These are phyloP conservation scores for Neoseiulus cucumeris DNA, from an alignment of 1,140 invertebrate species.

Conservation along the genomic window DNA sequence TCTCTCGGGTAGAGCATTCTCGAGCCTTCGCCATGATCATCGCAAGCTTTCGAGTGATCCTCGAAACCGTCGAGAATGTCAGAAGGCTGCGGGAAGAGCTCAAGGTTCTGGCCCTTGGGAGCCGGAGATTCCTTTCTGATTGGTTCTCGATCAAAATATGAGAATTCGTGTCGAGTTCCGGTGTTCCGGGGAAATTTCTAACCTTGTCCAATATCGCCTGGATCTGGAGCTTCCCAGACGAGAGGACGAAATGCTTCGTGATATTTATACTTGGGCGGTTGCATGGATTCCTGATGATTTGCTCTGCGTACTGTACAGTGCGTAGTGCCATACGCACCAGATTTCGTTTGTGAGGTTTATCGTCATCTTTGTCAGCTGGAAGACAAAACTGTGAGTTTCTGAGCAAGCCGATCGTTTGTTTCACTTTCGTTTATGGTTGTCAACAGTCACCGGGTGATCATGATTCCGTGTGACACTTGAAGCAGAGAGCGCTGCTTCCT, in stretches of 20 bases:
- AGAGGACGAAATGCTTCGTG: slow-evolving; percentile 17
- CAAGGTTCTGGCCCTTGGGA: too few species aligned
- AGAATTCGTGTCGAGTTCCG: not conserved
- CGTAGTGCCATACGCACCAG: slow-evolving; percentile 62
- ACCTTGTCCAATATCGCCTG: slow-evolving; percentile 15
- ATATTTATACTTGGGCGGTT: slow-evolving; percentile 5
- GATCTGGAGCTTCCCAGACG: slow-evolving; percentile 14
- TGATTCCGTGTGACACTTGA: too few species aligned
- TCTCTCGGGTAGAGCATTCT: too few species aligned
- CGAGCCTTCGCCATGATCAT: too few species aligned
- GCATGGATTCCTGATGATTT: not conserved
- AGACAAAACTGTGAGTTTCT: not conserved
- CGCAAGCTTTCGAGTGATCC: too few species aligned
- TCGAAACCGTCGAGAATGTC: too few species aligned
- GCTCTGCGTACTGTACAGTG: slow-evolving; percentile 38
- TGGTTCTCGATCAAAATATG: not conserved
- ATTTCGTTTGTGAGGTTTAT: slow-evolving; percentile 47
- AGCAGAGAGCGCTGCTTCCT: too few species aligned
- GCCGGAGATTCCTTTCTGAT: too few species aligned
- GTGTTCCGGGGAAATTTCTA: not conserved
- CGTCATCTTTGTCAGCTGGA: slow-evolving; percentile 47
- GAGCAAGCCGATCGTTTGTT: too few species aligned
- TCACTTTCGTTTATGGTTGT: too few species aligned
- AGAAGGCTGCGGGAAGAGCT: too few species aligned
- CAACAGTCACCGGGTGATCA: too few species aligned